Conservation (phyloP, 2,113 vertebrate genomes). For the Penelope pileata region DNA sequence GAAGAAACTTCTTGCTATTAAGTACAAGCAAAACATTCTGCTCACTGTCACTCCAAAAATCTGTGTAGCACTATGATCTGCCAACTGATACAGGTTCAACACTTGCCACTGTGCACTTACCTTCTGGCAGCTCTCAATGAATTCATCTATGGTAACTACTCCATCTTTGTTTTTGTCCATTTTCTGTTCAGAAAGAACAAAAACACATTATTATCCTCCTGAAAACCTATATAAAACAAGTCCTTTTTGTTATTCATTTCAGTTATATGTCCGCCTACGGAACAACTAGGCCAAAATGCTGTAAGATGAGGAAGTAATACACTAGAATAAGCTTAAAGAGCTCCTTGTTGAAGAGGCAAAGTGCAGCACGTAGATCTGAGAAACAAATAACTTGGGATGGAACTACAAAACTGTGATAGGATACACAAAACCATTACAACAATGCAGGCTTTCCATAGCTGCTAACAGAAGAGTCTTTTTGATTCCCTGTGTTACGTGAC, state of each 20-base stretch:
- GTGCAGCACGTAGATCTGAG: background rate
- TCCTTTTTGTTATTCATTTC: background rate
- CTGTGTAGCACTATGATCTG: background rate
- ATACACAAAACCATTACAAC: background rate
- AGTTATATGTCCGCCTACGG: background rate
- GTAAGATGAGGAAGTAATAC: background rate
- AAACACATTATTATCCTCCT: background rate
- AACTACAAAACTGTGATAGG: background rate
- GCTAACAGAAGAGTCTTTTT: background rate
- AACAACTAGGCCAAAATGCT: background rate
- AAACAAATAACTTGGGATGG: background rate
- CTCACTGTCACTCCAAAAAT: background rate
- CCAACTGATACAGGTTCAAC: background rate
- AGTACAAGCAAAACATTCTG: background rate
- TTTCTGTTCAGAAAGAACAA: slow-evolving; percentile 83
- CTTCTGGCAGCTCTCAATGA: slow-evolving; percentile 98
- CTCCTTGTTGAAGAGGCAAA: background rate
- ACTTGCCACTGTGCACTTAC: slow-evolving; percentile 77
- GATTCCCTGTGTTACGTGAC: fast-evolving
- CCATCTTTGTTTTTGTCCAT: slow-evolving; percentile 99
- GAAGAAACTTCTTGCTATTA: background rate
- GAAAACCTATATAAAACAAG: background rate
- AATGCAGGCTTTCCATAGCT: background rate
- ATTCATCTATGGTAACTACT: slow-evolving; percentile 98
- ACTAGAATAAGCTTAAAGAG: background rate